Conservation (phyloP, 2,113 vertebrate genomes). For the Mus spicilegus region DNA sequence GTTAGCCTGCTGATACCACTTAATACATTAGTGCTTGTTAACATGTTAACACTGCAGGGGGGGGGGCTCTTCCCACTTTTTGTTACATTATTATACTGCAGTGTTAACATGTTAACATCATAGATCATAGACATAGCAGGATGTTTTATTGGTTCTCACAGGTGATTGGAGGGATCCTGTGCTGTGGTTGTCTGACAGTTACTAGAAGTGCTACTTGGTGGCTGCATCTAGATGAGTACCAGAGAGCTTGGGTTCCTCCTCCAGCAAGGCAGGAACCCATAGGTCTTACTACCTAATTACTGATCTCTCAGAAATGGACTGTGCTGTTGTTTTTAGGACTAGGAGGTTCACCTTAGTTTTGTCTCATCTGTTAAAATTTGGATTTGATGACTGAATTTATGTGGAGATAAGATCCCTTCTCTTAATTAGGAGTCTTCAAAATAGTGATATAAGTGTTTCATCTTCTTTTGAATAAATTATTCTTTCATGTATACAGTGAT, state of each 20-base stretch:
- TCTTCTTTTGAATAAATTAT: constrained; percentile 60
- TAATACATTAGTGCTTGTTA: constrained; percentile 26
- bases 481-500: not conserved
- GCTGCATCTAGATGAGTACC: not conserved
- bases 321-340: constrained; percentile 27
- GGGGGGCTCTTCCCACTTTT: not conserved
- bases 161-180: constrained; percentile 29
- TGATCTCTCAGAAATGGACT: constrained; percentile 23
- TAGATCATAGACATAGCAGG: not conserved
- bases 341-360: constrained; percentile 12
- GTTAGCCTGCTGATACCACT: not conserved
- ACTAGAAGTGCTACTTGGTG: constrained; percentile 6
- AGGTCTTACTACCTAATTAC: not conserved
- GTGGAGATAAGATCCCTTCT: constrained; percentile 29
- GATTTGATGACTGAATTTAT: constrained; percentile 42
- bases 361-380: constrained; percentile 44
- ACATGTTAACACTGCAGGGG: not conserved
- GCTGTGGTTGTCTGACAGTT: constrained; percentile 33
- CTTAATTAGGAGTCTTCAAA: constrained; percentile 55
- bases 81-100: not conserved
- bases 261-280: not conserved
- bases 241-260: not conserved
- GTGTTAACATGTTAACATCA: not conserved
- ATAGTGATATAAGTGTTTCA: not conserved
- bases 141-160: not conserved